A percentile compares a stretch with the other conserved stretches of the same genome.
Evolutionary conservation across 1,140 invertebrate species (phyloP).

Genomic region (Trypoxylus dichotomus): DNA sequence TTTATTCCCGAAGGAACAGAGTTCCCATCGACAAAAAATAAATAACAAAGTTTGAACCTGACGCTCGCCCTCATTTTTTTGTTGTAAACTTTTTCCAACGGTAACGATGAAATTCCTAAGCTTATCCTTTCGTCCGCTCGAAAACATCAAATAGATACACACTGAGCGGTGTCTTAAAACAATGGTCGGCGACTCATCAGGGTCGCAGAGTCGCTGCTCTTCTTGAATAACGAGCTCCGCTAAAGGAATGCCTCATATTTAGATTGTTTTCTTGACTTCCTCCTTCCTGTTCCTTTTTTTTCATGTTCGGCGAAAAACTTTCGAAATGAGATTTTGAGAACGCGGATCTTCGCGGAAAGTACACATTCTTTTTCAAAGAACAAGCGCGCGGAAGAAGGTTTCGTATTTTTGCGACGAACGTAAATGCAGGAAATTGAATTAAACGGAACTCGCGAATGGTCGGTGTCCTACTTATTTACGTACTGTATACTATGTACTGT

Average conservation of each 20-base stretch:
- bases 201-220: not conserved
- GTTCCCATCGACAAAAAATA: not conserved
- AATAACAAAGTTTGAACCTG: not conserved
- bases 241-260: constrained; percentile 40
- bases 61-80: not conserved
- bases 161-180: constrained; percentile 43
- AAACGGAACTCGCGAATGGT: not conserved
- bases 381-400: not conserved
- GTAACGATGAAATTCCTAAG: constrained; percentile 48
- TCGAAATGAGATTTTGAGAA: constrained; percentile 43
- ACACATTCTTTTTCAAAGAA: constrained; percentile 41
- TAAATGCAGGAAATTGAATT: constrained; percentile 6
- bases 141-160: constrained; percentile 41
- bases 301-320: constrained; percentile 34
- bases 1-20: not conserved
- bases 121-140: constrained; percentile 38
- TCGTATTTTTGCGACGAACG: not conserved
- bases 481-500: not conserved
- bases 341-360: constrained; percentile 33
- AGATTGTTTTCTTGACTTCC: constrained; percentile 46
- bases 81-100: not conserved
- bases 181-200: constrained; percentile 30
- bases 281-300: not conserved
- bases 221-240: constrained; percentile 14
- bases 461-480: not conserved